Conservation (phyloP, 2,797 vertebrate species). For the Diplodus puntazzo region DNA sequence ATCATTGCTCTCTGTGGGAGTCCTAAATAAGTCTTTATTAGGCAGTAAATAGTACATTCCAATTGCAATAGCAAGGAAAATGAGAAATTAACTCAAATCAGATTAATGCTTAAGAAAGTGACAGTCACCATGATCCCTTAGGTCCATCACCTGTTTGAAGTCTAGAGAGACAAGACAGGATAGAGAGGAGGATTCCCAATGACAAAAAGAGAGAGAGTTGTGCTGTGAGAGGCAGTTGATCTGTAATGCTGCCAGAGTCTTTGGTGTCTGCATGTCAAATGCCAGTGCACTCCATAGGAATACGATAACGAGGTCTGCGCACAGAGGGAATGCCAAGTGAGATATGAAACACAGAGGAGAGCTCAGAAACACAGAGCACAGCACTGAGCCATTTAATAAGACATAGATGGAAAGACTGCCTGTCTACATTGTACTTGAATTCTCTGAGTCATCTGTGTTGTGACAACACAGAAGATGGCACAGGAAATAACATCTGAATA, state of each 20-base stretch:
- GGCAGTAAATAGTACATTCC: background rate
- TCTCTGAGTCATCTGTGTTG: conserved; percentile 16
- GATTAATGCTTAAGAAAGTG: conserved; percentile 48
- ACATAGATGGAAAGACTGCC: conserved; percentile 50
- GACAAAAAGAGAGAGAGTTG: conserved; percentile 30
- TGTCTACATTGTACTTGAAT: conserved; percentile 43
- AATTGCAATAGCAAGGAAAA: background rate
- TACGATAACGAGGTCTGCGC: conserved; percentile 74
- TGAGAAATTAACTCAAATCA: conserved; percentile 42
- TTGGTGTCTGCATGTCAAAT: conserved; percentile 77
- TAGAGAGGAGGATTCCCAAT: conserved; percentile 41
- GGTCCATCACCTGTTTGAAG: conserved; percentile 61
- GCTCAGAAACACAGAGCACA: conserved; percentile 54
- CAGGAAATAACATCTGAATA: conserved; percentile 26
- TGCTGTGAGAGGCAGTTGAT: conserved; percentile 70
- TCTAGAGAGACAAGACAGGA: conserved; percentile 43
- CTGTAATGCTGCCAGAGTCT: conserved; percentile 70
- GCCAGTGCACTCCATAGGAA: conserved; percentile 77
- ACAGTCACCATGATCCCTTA: conserved; percentile 32
- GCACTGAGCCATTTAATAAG: conserved; percentile 68
- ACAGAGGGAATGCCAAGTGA: conserved; percentile 80
- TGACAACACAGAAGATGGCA: conserved; percentile 18
- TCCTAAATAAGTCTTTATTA: background rate
- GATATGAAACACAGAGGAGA: conserved; percentile 67
- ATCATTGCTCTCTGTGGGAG: too few species aligned